A percentile compares a stretch with the other conserved stretches of the same genome.
phyloP scores from a whole-genome alignment of 2,888 invertebrate species.

The Lordiphosa andalusiaca region DNA sequence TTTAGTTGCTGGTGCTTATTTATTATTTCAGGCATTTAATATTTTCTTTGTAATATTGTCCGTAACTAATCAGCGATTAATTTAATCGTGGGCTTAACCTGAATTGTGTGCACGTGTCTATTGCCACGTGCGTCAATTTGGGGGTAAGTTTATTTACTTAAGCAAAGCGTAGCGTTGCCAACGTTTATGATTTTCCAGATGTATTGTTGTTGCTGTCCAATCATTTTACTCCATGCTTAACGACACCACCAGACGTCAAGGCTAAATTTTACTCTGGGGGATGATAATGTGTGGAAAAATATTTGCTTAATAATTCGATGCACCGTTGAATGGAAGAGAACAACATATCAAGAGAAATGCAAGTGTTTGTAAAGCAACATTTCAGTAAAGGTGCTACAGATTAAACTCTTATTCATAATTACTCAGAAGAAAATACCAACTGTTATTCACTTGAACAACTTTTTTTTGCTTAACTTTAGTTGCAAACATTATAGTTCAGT shows the following conservation, averaged over 20 bases:
- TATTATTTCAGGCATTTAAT: slow-evolving; percentile 39
- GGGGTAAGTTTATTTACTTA: slow-evolving; percentile 65
- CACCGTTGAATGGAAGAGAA: slow-evolving; percentile 46
- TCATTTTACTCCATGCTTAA: slow-evolving; percentile 70
- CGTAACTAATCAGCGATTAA: slow-evolving; percentile 80
- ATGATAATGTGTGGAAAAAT: slow-evolving; percentile 69
- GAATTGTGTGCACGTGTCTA: slow-evolving; percentile 78
- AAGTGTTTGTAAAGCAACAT: slow-evolving; percentile 47
- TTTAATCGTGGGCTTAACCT: slow-evolving; percentile 80
- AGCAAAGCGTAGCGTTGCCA: slow-evolving; percentile 58
- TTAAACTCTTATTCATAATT: slow-evolving; percentile 40
- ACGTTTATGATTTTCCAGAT: slow-evolving; percentile 66
- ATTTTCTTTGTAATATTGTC: slow-evolving; percentile 58
- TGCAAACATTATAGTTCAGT: no score
- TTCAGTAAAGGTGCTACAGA: slow-evolving; percentile 44
- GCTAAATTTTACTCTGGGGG: slow-evolving; percentile 62
- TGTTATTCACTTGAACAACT: neutral
- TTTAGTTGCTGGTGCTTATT: slow-evolving; percentile 17
- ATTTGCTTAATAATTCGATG: slow-evolving; percentile 59
- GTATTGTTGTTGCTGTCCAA: slow-evolving; percentile 62
- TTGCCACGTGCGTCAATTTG: slow-evolving; percentile 66
- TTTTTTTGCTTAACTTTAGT: no score
- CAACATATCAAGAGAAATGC: slow-evolving; percentile 39
- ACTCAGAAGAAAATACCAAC: no score
- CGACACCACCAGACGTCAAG: slow-evolving; percentile 70